Evolutionary conservation across 2,797 vertebrate genomes (phyloP).

Genomic region (Lepus oiostolus): DNA sequence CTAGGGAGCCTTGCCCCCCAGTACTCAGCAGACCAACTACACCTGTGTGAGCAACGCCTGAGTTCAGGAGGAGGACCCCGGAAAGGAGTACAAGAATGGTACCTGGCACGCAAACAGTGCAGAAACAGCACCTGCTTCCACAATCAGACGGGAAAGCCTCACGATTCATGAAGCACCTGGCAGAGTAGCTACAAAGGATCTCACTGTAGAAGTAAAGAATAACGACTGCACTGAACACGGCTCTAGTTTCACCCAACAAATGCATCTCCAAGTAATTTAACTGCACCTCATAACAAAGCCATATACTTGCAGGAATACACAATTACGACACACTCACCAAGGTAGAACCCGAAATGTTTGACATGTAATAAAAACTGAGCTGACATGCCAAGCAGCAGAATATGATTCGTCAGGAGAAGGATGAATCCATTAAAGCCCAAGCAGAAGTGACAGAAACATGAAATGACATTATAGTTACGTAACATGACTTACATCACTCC

Average conservation of each 20-base stretch:
- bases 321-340: neutral
- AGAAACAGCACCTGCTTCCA: neutral
- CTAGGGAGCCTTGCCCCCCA: neutral
- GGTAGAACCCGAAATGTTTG: slow-evolving; percentile 2
- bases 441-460: neutral
- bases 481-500: neutral
- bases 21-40: neutral
- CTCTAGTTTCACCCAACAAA: neutral
- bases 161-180: neutral
- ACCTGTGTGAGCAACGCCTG: neutral
- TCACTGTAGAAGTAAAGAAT: neutral
- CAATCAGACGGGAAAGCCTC: neutral
- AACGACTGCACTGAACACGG: neutral
- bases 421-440: neutral
- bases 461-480: neutral
- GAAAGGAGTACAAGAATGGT: neutral
- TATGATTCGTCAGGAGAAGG: neutral
- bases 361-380: neutral
- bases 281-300: neutral
- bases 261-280: neutral
- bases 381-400: neutral
- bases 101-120: neutral
- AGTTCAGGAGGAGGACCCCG: neutral
- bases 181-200: neutral
- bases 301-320: neutral